phyloP scores from a whole-genome alignment of 2,888 invertebrate species.

The Eupithecia subfuscata region DNA sequence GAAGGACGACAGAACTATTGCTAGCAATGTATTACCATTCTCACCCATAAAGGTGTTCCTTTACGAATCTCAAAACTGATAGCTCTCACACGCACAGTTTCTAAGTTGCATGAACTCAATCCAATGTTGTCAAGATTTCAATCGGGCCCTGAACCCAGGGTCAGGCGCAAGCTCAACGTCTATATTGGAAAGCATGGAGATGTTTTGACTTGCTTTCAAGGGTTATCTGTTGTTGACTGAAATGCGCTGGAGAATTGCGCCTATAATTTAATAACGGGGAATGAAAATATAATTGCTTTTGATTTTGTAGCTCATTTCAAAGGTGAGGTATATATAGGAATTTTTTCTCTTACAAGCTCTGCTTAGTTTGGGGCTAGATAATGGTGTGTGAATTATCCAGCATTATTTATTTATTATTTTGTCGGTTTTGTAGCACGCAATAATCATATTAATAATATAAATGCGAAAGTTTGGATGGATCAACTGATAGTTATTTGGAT shows the following conservation, averaged over 20 bases:
- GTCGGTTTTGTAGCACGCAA: background rate
- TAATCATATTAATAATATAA: background rate
- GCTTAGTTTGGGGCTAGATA: too few relatives aligned
- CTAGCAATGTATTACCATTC: background rate
- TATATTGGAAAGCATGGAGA: slow-evolving; percentile 44
- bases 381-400: too few relatives aligned
- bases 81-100: slow-evolving; percentile 29
- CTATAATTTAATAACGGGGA: slow-evolving; percentile 8
- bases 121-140: slow-evolving; percentile 46
- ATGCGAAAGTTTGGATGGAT: background rate
- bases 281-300: slow-evolving; percentile 8
- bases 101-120: slow-evolving; percentile 37
- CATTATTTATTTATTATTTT: too few relatives aligned
- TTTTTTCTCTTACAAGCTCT: too few relatives aligned
- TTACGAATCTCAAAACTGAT: slow-evolving; percentile 18
- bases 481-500: too few relatives aligned
- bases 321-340: background rate
- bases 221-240: slow-evolving; percentile 16
- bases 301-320: slow-evolving; percentile 6
- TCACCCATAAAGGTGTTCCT: background rate
- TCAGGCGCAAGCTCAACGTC: slow-evolving; percentile 43
- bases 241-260: slow-evolving; percentile 5
- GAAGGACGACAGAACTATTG: background rate
- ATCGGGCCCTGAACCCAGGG: slow-evolving; percentile 48
- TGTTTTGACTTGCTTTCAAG: slow-evolving; percentile 29